Evolutionary conservation across 2,797 vertebrate genomes (phyloP).

Genomic region (Lepilemur ruficaudatus): DNA sequence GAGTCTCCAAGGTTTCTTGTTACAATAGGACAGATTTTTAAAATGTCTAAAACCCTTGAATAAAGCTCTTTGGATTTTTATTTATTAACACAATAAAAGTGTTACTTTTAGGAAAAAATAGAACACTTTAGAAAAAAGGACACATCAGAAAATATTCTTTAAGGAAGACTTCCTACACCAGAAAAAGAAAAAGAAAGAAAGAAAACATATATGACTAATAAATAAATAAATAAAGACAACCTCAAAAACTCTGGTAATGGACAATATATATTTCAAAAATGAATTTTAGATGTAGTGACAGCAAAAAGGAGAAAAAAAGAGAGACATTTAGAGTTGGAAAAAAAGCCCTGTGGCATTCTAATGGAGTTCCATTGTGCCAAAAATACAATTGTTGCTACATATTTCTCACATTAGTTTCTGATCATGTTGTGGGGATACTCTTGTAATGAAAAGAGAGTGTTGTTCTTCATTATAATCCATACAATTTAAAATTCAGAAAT

Average conservation of each 20-base stretch:
- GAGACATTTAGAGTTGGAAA: not conserved
- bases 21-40: conserved; percentile 79
- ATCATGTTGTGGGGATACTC: not conserved
- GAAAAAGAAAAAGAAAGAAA: not conserved
- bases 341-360: not conserved
- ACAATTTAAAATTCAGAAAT: not conserved
- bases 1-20: conserved; percentile 81
- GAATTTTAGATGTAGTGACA: not conserved
- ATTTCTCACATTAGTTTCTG: not conserved
- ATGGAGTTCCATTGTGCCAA: not conserved
- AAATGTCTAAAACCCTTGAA: conserved; percentile 75
- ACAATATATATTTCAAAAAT: conserved; percentile 40
- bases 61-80: conserved; percentile 73
- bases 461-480: not conserved
- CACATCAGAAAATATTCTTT: conserved; percentile 50
- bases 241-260: not conserved
- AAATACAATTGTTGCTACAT: not conserved
- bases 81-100: conserved; percentile 76
- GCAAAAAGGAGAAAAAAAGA: not conserved
- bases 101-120: conserved; percentile 75
- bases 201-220: not conserved
- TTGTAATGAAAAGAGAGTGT: not conserved
- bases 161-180: not conserved
- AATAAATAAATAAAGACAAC: not conserved
- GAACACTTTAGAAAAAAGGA: conserved; percentile 62